phyloP scores from a whole-genome alignment of 2,888 invertebrate species.

The Mesochorus sp. region DNA sequence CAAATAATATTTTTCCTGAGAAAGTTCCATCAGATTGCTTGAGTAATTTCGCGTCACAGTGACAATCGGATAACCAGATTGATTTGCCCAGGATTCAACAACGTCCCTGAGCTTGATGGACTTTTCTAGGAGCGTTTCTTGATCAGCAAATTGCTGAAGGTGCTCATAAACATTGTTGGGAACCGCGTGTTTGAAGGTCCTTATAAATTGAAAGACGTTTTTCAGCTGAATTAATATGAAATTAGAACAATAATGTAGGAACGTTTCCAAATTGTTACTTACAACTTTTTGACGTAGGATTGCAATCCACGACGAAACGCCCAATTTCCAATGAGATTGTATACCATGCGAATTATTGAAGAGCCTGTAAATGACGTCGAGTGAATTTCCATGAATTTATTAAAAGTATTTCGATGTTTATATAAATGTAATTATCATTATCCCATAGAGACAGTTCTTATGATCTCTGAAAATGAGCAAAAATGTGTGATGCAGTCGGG shows the following conservation, averaged over 20 bases:
- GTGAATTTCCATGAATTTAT: neutral
- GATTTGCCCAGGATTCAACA: constrained; percentile 89
- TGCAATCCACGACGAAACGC: constrained; percentile 52
- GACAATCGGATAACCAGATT: constrained; percentile 88
- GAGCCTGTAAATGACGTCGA: constrained; percentile 16
- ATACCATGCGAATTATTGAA: constrained; percentile 59
- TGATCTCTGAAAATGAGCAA: too few relatives aligned
- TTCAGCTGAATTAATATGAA: neutral
- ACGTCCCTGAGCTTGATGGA: constrained; percentile 80
- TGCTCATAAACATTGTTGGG: constrained; percentile 86
- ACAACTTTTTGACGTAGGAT: constrained; percentile 48
- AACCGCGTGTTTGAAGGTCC: constrained; percentile 53
- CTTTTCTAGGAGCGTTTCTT: constrained; percentile 48
- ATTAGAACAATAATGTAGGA: neutral
- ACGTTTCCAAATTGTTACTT: neutral
- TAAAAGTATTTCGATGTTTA: neutral
- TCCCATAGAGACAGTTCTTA: too few relatives aligned
- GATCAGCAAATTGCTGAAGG: constrained; percentile 81
- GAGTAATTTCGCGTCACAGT: constrained; percentile 84
- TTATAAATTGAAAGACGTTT: constrained; percentile 22
- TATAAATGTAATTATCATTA: too few relatives aligned
- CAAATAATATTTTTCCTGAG: constrained; percentile 86
- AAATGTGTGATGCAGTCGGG: too few relatives aligned
- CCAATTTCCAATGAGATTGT: constrained; percentile 48
- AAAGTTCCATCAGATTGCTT: constrained; percentile 50